Evolutionary conservation across 2,113 vertebrate species (phyloP), one percentile per base, ranked within the genome.

Genomic region (Rhagologus leucostigma): DNA sequence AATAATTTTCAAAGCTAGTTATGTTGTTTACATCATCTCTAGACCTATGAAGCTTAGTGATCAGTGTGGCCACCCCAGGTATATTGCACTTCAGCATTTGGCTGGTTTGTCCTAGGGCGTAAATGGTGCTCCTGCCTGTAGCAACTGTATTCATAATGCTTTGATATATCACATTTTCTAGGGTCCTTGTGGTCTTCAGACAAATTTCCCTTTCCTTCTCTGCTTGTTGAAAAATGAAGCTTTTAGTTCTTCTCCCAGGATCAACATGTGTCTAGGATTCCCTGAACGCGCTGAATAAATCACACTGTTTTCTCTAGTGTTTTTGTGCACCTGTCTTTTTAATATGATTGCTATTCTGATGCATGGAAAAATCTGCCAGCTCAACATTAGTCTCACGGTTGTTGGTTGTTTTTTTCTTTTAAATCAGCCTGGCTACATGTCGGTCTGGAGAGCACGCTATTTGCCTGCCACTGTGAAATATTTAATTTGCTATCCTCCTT

Each of bases 321-420:
- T 86, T 95, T 84, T 52, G 29, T 79, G 71, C 83, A 86, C 80
- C 85, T 94, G 86, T 39, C 60, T 94, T 95, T 90, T 86, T 92
- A 84, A 92, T 92, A 56, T 0, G 3, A 78, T 84, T 92, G 49
- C 62, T 91, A 50, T 86, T 78, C 49, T 92, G 41, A 78, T 78
- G 60, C 76, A 75, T 35, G 32, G 80, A 63, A 89, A 95, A 90
- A 63, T 7, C 63, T 93, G 80, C 90, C 69, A 92, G 52, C 63
- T 93, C 76, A 89, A 78, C 22, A 44, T 80, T 77, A 86, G 23
- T 80, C 83, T 92, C 42, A 39, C 0, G 0, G 82, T 41, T 71
- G 30, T 24, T 84, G 50, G 11, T 57, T 44, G 11, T 7, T 49
- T 30, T 41, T 60, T 44, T 33, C 35, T 56, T 85, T 80, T 49